Evolutionary conservation across 2,888 invertebrate species (phyloP).

Genomic region (Torymus tubicola): DNA sequence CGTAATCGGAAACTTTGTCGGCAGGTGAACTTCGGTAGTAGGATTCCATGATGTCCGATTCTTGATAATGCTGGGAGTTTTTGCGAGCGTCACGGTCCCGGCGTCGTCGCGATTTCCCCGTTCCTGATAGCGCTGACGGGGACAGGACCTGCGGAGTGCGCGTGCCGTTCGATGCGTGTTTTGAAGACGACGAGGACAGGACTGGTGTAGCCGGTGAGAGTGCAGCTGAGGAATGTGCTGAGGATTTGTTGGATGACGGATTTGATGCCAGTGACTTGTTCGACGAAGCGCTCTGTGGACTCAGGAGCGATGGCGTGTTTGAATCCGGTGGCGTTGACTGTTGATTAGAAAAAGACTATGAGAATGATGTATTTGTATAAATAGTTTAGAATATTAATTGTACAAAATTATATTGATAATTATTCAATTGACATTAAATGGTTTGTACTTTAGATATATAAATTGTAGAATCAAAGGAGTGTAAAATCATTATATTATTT

Average conservation of each 20-base stretch:
- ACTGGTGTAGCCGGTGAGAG: slow-evolving; percentile 67
- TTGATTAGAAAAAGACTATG: slow-evolving; percentile 25
- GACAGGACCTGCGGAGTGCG: slow-evolving; percentile 70
- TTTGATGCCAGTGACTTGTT: slow-evolving; percentile 71
- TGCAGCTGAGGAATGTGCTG: slow-evolving; percentile 55
- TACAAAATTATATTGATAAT: too few relatives aligned
- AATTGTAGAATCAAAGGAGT: too few relatives aligned
- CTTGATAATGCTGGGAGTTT: slow-evolving; percentile 79
- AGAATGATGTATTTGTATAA: not conserved
- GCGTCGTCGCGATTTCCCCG: slow-evolving; percentile 66
- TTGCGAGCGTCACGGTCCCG: slow-evolving; percentile 74
- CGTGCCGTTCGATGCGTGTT: slow-evolving; percentile 65
- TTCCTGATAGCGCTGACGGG: slow-evolving; percentile 71
- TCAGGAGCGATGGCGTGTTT: slow-evolving; percentile 69
- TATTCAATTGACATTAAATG: too few relatives aligned
- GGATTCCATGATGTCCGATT: slow-evolving; percentile 90
- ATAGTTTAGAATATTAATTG: too few relatives aligned
- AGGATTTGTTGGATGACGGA: slow-evolving; percentile 62
- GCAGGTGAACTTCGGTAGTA: slow-evolving; percentile 92
- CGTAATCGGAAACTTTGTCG: slow-evolving; percentile 96
- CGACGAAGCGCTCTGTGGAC: slow-evolving; percentile 72
- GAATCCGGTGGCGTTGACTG: slow-evolving; percentile 73
- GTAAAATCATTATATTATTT: too few relatives aligned
- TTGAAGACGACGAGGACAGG: slow-evolving; percentile 68
- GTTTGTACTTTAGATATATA: too few relatives aligned